These are phyloP conservation scores for Parascotia fuliginaria DNA, from an alignment of 2,888 invertebrate genomes.

Conservation along the genomic window DNA sequence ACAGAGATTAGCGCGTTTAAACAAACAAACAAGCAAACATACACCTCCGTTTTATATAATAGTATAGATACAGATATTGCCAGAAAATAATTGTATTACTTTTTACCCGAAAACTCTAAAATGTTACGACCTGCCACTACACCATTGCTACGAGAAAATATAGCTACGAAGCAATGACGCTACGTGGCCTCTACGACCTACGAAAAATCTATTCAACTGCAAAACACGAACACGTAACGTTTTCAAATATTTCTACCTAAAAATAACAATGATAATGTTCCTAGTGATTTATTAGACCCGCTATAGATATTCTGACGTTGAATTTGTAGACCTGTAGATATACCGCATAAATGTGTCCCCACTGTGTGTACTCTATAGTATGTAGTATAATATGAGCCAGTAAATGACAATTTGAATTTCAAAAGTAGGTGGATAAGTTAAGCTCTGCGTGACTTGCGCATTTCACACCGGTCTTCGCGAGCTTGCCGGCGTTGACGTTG, in stretches of 20 bases:
- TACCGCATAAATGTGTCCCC: slow-evolving; percentile 51
- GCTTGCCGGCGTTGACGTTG: slow-evolving; percentile 63
- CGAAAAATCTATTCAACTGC: slow-evolving; percentile 14
- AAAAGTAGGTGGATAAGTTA: slow-evolving; percentile 77
- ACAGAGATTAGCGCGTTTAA: no score
- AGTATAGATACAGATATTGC: no score
- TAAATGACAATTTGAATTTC: slow-evolving; percentile 76
- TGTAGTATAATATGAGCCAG: slow-evolving; percentile 67
- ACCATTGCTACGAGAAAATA: slow-evolving; percentile 12
- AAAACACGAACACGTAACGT: slow-evolving; percentile 10
- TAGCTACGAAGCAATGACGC: slow-evolving; percentile 20
- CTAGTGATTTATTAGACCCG: slow-evolving; percentile 46
- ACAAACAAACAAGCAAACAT: no score
- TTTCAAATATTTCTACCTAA: slow-evolving; percentile 17
- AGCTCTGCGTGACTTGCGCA: slow-evolving; percentile 81
- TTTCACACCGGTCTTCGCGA: slow-evolving; percentile 72
- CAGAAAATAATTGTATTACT: no score
- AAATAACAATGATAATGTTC: slow-evolving; percentile 29
- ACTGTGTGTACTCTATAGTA: slow-evolving; percentile 63
- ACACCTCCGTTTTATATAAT: no score
- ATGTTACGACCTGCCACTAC: background rate
- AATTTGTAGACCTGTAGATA: slow-evolving; percentile 51
- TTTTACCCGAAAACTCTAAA: background rate
- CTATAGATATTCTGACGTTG: slow-evolving; percentile 39
- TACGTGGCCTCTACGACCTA: slow-evolving; percentile 29